phyloP scores from a whole-genome alignment of 2,888 invertebrate species.

The Plusia festucae region DNA sequence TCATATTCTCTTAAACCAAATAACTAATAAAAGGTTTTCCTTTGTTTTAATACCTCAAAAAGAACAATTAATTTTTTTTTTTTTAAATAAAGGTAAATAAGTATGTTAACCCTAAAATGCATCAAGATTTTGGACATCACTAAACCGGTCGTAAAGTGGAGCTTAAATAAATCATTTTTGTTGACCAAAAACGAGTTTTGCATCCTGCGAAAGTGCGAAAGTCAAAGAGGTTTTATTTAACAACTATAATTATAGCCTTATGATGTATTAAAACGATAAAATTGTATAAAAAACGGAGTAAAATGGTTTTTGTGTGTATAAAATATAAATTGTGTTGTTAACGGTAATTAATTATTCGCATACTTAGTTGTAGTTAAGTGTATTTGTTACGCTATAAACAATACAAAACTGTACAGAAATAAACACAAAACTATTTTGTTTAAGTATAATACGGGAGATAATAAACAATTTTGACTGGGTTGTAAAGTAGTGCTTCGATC shows the following conservation, averaged over 20 bases:
- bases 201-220: conserved; percentile 15
- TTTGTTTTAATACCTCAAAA: too few relatives aligned
- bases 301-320: neutral
- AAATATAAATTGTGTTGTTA: neutral
- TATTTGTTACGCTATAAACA: neutral
- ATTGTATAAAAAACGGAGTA: neutral
- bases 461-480: too few relatives aligned
- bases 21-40: too few relatives aligned
- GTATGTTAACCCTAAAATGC: conserved; percentile 36
- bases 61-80: too few relatives aligned
- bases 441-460: too few relatives aligned
- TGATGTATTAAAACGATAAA: conserved; percentile 15
- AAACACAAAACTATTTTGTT: too few relatives aligned
- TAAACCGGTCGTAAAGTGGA: conserved; percentile 38
- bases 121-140: conserved; percentile 16
- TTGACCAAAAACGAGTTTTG: conserved; percentile 26
- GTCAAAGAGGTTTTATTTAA: conserved; percentile 11
- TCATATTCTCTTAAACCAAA: too few relatives aligned
- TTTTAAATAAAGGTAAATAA: neutral
- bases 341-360: neutral
- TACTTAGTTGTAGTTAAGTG: neutral
- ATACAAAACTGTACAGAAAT: too few relatives aligned
- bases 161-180: conserved; percentile 20
- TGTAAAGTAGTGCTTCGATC: neutral
- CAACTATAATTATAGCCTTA: conserved; percentile 22